These are phyloP conservation scores for Nomada goodeniana DNA, from an alignment of 2,888 invertebrate species.

Conservation along the genomic window DNA sequence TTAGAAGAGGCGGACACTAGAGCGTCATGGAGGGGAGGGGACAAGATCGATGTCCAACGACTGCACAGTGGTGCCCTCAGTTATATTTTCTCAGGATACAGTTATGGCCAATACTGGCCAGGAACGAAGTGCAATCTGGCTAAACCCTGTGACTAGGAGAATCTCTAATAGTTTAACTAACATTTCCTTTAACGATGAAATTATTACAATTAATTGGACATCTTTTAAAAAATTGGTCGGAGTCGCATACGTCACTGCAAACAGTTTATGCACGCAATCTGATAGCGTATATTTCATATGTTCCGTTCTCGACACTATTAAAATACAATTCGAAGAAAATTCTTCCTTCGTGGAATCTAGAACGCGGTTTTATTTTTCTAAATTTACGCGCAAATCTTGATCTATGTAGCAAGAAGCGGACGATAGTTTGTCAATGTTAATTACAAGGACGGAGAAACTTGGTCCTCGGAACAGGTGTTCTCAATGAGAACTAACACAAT, in stretches of 20 bases:
- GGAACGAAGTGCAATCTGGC: conserved; percentile 35
- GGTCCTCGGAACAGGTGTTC: conserved; percentile 49
- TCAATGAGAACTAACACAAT: conserved; percentile 29
- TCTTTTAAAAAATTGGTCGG: neutral
- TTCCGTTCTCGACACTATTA: neutral
- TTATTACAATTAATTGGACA: neutral
- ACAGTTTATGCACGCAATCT: neutral
- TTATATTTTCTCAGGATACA: conserved; percentile 65
- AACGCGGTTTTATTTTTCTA: conserved; percentile 1
- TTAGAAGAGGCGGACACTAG: conserved; percentile 29
- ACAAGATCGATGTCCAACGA: conserved; percentile 76
- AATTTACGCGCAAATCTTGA: neutral
- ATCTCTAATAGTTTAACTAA: neutral
- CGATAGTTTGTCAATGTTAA: conserved; percentile 46
- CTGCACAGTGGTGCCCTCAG: conserved; percentile 78
- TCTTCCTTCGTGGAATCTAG: conserved; percentile 1
- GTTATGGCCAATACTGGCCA: conserved; percentile 58
- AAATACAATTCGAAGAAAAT: neutral
- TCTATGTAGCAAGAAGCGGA: conserved; percentile 20
- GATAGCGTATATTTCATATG: neutral
- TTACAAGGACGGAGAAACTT: conserved; percentile 52
- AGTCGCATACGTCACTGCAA: neutral
- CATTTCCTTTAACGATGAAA: neutral
- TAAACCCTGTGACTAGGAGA: conserved; percentile 37
- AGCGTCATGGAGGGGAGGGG: conserved; percentile 27